Evolutionary conservation across 2,888 invertebrate species (phyloP).

Genomic region (Bombylius major): DNA sequence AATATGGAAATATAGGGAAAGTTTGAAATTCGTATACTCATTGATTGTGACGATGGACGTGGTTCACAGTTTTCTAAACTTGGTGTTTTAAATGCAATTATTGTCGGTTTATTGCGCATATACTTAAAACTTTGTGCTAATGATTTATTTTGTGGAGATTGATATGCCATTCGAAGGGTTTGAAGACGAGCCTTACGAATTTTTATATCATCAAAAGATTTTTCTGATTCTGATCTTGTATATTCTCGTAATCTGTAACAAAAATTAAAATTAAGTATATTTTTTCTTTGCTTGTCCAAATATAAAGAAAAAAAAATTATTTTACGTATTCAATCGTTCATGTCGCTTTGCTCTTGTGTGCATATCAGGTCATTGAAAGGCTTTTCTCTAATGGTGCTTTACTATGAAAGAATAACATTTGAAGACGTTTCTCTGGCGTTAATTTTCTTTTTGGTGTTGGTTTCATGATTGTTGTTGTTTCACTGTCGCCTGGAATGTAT

Average conservation of each 20-base stretch:
- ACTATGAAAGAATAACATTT: conserved; percentile 40
- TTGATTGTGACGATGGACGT: conserved; percentile 42
- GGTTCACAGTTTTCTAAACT: conserved; percentile 58
- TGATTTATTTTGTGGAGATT: conserved; percentile 65
- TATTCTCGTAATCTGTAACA: conserved; percentile 50
- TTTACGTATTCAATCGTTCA: conserved; percentile 58
- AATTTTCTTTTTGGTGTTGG: conserved; percentile 27
- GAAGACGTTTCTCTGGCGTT: conserved; percentile 40
- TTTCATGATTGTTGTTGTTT: conserved; percentile 16
- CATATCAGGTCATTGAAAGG: conserved; percentile 54
- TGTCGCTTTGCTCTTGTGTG: conserved; percentile 44
- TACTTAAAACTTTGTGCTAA: conserved; percentile 80
- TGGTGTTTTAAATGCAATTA: conserved; percentile 77
- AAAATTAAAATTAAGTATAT: not conserved
- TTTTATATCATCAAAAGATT: conserved; percentile 56
- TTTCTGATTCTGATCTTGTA: conserved; percentile 67
- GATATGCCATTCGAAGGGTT: conserved; percentile 52
- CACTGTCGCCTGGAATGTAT: conserved; percentile 21
- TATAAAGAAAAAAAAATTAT: conserved; percentile 19
- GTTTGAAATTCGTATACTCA: conserved; percentile 33
- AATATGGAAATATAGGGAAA: too few relatives aligned
- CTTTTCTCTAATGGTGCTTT: conserved; percentile 64
- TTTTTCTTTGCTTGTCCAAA: not conserved
- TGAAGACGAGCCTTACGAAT: conserved; percentile 50
- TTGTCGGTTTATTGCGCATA: conserved; percentile 78